A percentile compares a stretch with the other conserved stretches of the same genome.
Evolutionary conservation across 2,888 invertebrate genomes (phyloP).

Genomic region (Camptogramma bilineatum): DNA sequence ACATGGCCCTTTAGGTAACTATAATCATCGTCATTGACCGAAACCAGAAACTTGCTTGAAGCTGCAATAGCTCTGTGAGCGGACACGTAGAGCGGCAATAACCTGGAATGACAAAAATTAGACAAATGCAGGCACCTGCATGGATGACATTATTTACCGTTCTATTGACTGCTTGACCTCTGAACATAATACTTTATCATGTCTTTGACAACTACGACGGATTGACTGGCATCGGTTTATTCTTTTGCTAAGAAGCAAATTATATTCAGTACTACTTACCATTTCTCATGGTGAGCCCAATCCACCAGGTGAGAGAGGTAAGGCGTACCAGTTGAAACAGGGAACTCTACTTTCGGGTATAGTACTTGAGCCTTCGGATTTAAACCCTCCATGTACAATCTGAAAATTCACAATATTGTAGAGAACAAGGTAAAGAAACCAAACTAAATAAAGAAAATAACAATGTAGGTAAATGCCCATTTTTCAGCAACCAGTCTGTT

Average conservation of each 20-base stretch:
- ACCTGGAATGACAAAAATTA: constrained; percentile 4
- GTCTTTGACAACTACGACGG: too few species aligned
- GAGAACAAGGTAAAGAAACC: too few species aligned
- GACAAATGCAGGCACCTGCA: too few species aligned
- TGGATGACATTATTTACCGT: too few species aligned
- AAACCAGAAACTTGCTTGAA: constrained; percentile 19
- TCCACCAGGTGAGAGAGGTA: constrained; percentile 91
- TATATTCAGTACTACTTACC: constrained; percentile 67
- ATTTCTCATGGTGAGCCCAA: constrained; percentile 92
- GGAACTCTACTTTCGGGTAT: constrained; percentile 90
- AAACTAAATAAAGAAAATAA: too few species aligned
- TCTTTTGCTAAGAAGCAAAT: neutral
- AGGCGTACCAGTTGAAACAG: constrained; percentile 93
- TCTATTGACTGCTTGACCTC: too few species aligned
- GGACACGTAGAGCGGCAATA: constrained; percentile 17
- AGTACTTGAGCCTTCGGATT: constrained; percentile 88
- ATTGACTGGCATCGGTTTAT: too few species aligned
- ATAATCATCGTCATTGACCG: constrained; percentile 81
- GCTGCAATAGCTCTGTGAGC: constrained; percentile 17
- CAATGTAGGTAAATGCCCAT: too few species aligned
- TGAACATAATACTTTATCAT: too few species aligned
- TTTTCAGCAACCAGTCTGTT: too few species aligned
- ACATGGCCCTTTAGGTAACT: constrained; percentile 89
- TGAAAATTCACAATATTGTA: constrained; percentile 54
- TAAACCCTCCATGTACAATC: constrained; percentile 90